A percentile compares a stretch with the other conserved stretches of the same genome.
Evolutionary conservation across 2,888 invertebrate genomes (phyloP).

Genomic region (Ophion ventricosus): DNA sequence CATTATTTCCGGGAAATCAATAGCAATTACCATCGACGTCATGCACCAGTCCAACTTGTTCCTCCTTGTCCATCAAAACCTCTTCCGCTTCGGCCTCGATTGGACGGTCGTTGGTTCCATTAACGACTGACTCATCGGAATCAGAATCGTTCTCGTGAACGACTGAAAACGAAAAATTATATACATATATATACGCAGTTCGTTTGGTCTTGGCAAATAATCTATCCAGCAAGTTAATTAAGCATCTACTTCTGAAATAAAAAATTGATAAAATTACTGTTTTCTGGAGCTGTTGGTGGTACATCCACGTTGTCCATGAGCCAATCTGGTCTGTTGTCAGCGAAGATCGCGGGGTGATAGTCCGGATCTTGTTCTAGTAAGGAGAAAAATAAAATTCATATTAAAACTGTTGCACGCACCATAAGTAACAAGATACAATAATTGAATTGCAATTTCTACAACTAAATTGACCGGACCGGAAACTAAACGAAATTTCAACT

Average conservation of each 20-base stretch:
- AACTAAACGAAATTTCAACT: not conserved
- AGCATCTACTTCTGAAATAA: conserved; percentile 1
- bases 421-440: not conserved
- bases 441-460: not conserved
- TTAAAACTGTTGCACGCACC: not conserved
- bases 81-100: not conserved
- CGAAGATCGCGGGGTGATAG: conserved; percentile 1
- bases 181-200: not conserved
- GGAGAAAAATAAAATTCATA: not conserved
- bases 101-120: not conserved
- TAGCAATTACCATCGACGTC: not conserved
- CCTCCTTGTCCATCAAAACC: not conserved
- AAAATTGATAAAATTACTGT: conserved; percentile 22
- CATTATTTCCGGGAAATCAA: not conserved
- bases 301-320: conserved; percentile 3
- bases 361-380: conserved; percentile 20
- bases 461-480: not conserved
- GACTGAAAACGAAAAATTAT: conserved; percentile 1
- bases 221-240: no score
- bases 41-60: not conserved
- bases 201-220: no score
- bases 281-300: not conserved
- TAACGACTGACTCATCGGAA: not conserved
- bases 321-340: conserved; percentile 1
- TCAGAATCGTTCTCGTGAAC: not conserved